Conservation (phyloP, 2,888 invertebrate species). For the Keiferia lycopersicella region DNA sequence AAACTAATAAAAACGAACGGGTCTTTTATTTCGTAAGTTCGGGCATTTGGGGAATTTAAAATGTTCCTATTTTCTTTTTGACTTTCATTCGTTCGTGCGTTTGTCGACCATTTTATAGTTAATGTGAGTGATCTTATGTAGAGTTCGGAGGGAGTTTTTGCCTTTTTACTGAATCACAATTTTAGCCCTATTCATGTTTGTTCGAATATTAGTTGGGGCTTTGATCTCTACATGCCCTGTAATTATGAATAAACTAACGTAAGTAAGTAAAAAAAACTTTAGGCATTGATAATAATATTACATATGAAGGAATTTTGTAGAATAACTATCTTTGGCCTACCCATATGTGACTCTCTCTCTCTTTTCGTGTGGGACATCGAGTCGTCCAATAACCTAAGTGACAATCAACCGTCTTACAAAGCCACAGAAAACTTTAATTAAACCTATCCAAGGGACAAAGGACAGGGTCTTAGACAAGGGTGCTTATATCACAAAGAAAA, state of each 20-base stretch:
- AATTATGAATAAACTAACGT: background rate
- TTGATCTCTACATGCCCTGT: background rate
- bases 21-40: slow-evolving; percentile 76
- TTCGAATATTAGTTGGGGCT: background rate
- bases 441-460: background rate
- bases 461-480: background rate
- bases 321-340: too few species aligned
- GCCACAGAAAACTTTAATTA: background rate
- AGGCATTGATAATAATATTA: too few species aligned
- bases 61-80: slow-evolving; percentile 70
- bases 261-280: too few species aligned
- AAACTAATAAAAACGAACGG: slow-evolving; percentile 57
- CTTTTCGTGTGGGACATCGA: too few species aligned
- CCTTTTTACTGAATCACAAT: slow-evolving; percentile 71
- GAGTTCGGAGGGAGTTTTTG: slow-evolving; percentile 73
- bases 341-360: too few species aligned
- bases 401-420: background rate
- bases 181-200: slow-evolving; percentile 30
- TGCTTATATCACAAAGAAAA: background rate
- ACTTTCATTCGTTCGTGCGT: slow-evolving; percentile 69
- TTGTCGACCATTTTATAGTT: slow-evolving; percentile 78
- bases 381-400: too few species aligned
- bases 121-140: slow-evolving; percentile 79
- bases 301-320: too few species aligned
- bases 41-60: slow-evolving; percentile 72